These are phyloP conservation scores for Globia sparganii DNA, from an alignment of 2,888 invertebrate species.

Conservation along the genomic window DNA sequence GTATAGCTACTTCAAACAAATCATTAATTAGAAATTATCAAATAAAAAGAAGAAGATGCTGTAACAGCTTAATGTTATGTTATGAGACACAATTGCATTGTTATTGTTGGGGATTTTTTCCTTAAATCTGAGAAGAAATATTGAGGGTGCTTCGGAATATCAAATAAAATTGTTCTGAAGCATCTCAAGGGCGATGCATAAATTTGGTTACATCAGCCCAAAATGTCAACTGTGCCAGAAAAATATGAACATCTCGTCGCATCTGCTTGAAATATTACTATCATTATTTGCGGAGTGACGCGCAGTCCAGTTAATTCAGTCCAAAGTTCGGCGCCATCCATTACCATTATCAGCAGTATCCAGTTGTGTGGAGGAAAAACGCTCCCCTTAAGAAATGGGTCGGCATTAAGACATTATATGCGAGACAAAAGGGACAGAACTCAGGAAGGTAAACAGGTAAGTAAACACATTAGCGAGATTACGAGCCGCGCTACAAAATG, in stretches of 20 bases:
- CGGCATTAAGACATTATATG: conserved; percentile 78
- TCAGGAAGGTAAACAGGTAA: conserved; percentile 79
- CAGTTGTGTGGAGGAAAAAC: conserved; percentile 73
- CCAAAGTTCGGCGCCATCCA: conserved; percentile 75
- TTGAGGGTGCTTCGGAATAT: conserved; percentile 42
- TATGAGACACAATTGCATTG: conserved; percentile 1
- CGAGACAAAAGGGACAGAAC: conserved; percentile 77
- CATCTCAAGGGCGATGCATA: conserved; percentile 61
- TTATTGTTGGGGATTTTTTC: conserved; percentile 15
- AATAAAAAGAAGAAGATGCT: background rate
- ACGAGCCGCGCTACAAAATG: conserved; percentile 71
- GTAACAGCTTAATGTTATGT: conserved; percentile 15
- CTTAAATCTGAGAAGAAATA: conserved; percentile 31
- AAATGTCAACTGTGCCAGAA: conserved; percentile 58
- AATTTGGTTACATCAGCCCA: conserved; percentile 64
- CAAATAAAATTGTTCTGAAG: conserved; percentile 53
- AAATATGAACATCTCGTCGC: conserved; percentile 64
- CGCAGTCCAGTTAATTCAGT: conserved; percentile 75
- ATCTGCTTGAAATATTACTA: conserved; percentile 69
- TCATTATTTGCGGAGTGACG: conserved; percentile 71
- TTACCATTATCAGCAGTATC: conserved; percentile 80
- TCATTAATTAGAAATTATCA: background rate
- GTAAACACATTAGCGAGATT: conserved; percentile 87
- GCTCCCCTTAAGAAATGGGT: conserved; percentile 75
- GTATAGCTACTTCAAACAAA: conserved; percentile 90